Percentiles rank a stretch among this genome's conserved stretches.
Conservation (phyloP, 2,113 vertebrate species). For the Lichenostomus cassidix region DNA sequence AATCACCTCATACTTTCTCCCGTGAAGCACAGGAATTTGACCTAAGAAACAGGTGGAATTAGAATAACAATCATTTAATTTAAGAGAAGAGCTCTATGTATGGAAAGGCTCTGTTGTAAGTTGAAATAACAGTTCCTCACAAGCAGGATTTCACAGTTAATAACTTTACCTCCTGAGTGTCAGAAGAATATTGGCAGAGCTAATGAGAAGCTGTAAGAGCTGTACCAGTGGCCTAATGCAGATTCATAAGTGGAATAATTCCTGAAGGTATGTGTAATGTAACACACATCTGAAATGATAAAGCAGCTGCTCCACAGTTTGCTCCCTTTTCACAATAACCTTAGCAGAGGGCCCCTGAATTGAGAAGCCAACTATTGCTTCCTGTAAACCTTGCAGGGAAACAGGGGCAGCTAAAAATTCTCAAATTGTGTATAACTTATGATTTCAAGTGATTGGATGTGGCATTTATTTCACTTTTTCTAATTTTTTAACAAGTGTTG, state of each 20-base stretch:
- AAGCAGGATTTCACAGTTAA: conserved; percentile 11
- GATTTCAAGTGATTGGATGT: background rate
- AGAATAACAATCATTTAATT: background rate
- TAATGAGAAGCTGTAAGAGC: background rate
- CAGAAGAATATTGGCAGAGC: background rate
- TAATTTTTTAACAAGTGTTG: background rate
- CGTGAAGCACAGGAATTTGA: background rate
- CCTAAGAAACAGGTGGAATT: background rate
- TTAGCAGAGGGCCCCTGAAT: background rate
- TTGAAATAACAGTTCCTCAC: background rate
- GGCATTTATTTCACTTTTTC: background rate
- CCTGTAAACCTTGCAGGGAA: background rate
- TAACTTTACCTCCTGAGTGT: conserved; percentile 28
- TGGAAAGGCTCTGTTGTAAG: background rate
- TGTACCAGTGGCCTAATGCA: background rate
- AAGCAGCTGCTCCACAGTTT: conserved; percentile 7
- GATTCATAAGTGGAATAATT: conserved; percentile 28
- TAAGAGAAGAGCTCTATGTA: background rate
- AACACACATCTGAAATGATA: background rate
- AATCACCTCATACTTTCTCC: background rate
- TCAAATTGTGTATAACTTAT: background rate
- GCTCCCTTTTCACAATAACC: background rate
- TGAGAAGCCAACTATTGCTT: background rate
- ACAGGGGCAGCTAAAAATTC: background rate
- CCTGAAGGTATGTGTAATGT: conserved; percentile 31